phyloP scores from a whole-genome alignment of 2,113 vertebrate genomes.

The Boleophthalmus pectinirostris region DNA sequence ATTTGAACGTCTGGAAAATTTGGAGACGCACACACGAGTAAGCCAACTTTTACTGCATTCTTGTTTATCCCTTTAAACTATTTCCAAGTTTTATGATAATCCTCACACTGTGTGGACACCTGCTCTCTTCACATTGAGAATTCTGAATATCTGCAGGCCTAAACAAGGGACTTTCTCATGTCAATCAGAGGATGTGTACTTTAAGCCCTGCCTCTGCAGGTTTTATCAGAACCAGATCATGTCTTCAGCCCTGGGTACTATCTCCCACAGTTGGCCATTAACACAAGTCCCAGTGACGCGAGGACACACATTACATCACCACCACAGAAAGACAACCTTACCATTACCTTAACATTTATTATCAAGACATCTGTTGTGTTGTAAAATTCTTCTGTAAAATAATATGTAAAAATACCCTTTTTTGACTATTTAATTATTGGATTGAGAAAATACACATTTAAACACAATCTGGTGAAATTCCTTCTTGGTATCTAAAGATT shows the following conservation, averaged over 20 bases:
- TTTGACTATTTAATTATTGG: too few species aligned
- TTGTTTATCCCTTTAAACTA: not conserved
- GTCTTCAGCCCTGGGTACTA: constrained; percentile 44
- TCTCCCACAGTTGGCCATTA: constrained; percentile 57
- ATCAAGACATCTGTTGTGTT: too few species aligned
- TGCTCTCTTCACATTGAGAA: not conserved
- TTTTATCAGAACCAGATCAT: constrained; percentile 44
- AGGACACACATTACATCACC: constrained; percentile 21
- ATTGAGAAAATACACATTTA: too few species aligned
- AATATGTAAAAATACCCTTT: too few species aligned
- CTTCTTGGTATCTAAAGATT: too few species aligned
- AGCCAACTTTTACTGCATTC: not conserved
- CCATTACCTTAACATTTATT: too few species aligned
- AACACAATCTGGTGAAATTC: too few species aligned
- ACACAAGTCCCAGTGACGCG: constrained; percentile 40
- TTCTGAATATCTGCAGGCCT: not conserved
- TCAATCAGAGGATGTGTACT: not conserved
- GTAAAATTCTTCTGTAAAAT: too few species aligned
- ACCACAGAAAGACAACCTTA: too few species aligned
- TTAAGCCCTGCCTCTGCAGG: not conserved
- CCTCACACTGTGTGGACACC: not conserved
- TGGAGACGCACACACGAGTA: not conserved
- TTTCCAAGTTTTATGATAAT: not conserved
- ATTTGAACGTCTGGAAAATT: not conserved
- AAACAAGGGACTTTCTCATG: not conserved